A percentile compares a stretch with the other conserved stretches of the same genome.
These are phyloP conservation scores for Cheilosia pagana DNA, from an alignment of 2,888 invertebrate species.

Conservation along the genomic window DNA sequence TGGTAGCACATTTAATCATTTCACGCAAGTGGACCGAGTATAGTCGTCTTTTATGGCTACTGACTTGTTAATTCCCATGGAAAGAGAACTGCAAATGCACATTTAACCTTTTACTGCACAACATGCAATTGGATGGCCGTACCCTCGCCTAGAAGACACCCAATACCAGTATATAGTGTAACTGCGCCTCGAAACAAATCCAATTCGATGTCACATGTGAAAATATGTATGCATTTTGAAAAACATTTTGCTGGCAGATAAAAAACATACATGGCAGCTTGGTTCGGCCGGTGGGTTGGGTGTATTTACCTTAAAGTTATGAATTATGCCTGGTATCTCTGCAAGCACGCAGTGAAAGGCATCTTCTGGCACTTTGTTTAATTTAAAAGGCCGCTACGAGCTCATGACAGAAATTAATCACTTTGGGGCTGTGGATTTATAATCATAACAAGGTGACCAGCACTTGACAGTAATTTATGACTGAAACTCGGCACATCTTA, in stretches of 20 bases:
- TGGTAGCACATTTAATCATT: conserved; percentile 72
- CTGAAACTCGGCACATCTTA: too few species aligned
- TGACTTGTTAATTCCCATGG: conserved; percentile 61
- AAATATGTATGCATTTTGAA: conserved; percentile 29
- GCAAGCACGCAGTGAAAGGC: too few species aligned
- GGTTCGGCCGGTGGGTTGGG: conserved; percentile 11
- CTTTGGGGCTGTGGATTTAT: too few species aligned
- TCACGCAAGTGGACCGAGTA: conserved; percentile 58
- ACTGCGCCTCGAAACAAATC: conserved; percentile 68
- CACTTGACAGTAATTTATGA: too few species aligned
- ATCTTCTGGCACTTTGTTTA: too few species aligned
- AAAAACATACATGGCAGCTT: conserved; percentile 31
- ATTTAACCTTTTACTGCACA: conserved; percentile 70
- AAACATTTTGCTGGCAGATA: conserved; percentile 12
- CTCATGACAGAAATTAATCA: too few species aligned
- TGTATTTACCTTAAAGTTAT: conserved; percentile 7
- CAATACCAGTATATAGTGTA: conserved; percentile 24
- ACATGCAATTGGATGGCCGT: conserved; percentile 71
- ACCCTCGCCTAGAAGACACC: conserved; percentile 68
- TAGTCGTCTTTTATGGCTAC: conserved; percentile 32
- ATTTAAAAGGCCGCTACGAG: too few species aligned
- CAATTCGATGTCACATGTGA: conserved; percentile 70
- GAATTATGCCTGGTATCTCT: too few species aligned
- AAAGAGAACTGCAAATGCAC: conserved; percentile 59
- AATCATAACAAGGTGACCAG: too few species aligned